phyloP scores from a whole-genome alignment of 2,888 invertebrate genomes.

The Lagria hirta region DNA sequence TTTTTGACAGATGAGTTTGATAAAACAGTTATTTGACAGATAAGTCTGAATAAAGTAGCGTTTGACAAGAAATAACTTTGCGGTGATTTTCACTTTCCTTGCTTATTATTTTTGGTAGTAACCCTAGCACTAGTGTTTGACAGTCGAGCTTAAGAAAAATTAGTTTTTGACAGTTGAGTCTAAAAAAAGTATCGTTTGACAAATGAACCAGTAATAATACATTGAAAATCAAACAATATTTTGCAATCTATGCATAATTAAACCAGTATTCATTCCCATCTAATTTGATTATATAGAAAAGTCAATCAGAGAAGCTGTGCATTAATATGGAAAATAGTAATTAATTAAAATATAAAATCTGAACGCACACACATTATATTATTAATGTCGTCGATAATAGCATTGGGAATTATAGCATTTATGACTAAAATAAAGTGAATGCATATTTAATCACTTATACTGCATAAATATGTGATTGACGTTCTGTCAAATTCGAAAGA shows the following conservation, averaged over 20 bases:
- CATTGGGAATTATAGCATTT: conserved; percentile 31
- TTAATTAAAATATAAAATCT: conserved; percentile 23
- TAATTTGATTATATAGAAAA: conserved; percentile 15
- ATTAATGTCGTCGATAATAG: conserved; percentile 23
- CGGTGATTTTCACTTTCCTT: too few relatives aligned
- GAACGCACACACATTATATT: conserved; percentile 21
- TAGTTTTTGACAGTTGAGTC: too few relatives aligned
- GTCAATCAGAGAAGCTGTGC: conserved; percentile 19
- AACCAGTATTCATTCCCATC: conserved; percentile 16
- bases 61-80: too few relatives aligned
- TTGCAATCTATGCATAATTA: conserved; percentile 19
- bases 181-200: too few relatives aligned
- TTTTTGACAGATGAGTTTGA: too few relatives aligned
- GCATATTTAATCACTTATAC: conserved; percentile 37
- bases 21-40: too few relatives aligned
- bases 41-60: too few relatives aligned
- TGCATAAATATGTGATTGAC: conserved; percentile 42
- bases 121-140: too few relatives aligned
- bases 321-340: conserved; percentile 22
- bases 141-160: too few relatives aligned
- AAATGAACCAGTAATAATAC: too few relatives aligned
- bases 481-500: conserved; percentile 40
- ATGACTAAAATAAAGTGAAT: conserved; percentile 34
- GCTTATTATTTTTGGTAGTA: too few relatives aligned
- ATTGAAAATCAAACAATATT: too few relatives aligned